Conservation (phyloP, 1,140 invertebrate genomes). For the Megathymus violae region DNA sequence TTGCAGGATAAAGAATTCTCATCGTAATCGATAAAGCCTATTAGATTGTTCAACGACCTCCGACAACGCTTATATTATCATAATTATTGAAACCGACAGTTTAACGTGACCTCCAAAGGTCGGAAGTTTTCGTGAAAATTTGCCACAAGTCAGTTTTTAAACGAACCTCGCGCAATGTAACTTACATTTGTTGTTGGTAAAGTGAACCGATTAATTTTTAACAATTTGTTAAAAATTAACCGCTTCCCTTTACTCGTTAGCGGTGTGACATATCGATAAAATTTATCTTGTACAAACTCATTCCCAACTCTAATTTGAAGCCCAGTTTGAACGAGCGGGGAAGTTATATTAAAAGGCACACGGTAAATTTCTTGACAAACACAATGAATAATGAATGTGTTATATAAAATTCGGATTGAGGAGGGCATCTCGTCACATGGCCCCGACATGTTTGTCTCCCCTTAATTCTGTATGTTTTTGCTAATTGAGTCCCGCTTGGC, state of each 20-base stretch:
- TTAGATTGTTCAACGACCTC: no score
- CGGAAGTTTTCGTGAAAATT: no score
- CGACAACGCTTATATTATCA: no score
- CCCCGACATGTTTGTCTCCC: constrained; percentile 76
- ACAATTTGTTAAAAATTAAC: no score
- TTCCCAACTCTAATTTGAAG: constrained; percentile 74
- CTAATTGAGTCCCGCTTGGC: constrained; percentile 75
- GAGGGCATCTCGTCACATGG: constrained; percentile 66
- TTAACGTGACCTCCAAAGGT: no score
- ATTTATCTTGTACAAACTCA: constrained; percentile 63
- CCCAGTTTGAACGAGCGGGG: constrained; percentile 66
- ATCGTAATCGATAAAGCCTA: no score
- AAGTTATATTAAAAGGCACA: constrained; percentile 79
- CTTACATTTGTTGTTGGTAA: no score
- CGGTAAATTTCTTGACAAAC: constrained; percentile 80
- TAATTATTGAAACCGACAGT: no score
- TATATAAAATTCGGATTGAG: constrained; percentile 81
- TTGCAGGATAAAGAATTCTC: no score
- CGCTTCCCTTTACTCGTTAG: neutral
- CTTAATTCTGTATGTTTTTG: constrained; percentile 81
- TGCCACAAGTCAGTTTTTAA: no score
- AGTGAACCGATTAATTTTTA: no score
- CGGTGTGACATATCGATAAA: constrained; percentile 44
- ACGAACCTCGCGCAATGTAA: no score
- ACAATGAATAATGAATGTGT: constrained; percentile 77